phyloP scores from a whole-genome alignment of 2,888 invertebrate species.

The Patella pellucida region DNA sequence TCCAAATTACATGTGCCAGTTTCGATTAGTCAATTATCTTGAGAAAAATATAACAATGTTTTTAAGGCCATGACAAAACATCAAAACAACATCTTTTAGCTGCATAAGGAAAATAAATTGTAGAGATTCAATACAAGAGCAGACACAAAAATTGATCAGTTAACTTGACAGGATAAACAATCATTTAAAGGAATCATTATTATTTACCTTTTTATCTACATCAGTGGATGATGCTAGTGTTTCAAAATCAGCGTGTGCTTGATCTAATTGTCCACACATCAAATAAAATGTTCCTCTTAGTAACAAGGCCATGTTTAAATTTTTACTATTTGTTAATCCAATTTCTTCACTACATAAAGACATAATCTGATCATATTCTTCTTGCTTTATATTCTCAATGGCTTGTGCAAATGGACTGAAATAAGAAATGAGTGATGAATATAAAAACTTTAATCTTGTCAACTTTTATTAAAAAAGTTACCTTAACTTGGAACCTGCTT shows the following conservation, averaged over 20 bases:
- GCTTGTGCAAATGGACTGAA: slow-evolving; percentile 81
- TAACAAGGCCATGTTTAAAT: slow-evolving; percentile 76
- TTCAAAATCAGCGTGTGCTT: slow-evolving; percentile 75
- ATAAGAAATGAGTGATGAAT: slow-evolving; percentile 18
- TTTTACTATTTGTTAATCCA: slow-evolving; percentile 42
- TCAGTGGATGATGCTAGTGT: slow-evolving; percentile 46
- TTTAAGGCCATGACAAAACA: too few species aligned
- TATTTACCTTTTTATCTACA: slow-evolving; percentile 70
- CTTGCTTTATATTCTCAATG: slow-evolving; percentile 78
- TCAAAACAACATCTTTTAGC: too few species aligned
- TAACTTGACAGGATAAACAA: neutral
- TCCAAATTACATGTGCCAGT: too few species aligned
- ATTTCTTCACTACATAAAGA: slow-evolving; percentile 86
- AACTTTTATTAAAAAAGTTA: too few species aligned
- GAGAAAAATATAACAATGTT: too few species aligned
- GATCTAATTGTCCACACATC: slow-evolving; percentile 76
- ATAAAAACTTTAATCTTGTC: too few species aligned
- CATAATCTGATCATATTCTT: slow-evolving; percentile 84
- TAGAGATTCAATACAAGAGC: neutral
- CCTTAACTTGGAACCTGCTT: too few species aligned
- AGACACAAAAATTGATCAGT: neutral
- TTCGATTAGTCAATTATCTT: too few species aligned
- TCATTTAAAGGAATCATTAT: slow-evolving; percentile 16
- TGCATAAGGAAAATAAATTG: neutral
- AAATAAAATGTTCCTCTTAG: slow-evolving; percentile 88